Conservation (phyloP, 2,113 vertebrate genomes). For the Leuciscus idus region DNA sequence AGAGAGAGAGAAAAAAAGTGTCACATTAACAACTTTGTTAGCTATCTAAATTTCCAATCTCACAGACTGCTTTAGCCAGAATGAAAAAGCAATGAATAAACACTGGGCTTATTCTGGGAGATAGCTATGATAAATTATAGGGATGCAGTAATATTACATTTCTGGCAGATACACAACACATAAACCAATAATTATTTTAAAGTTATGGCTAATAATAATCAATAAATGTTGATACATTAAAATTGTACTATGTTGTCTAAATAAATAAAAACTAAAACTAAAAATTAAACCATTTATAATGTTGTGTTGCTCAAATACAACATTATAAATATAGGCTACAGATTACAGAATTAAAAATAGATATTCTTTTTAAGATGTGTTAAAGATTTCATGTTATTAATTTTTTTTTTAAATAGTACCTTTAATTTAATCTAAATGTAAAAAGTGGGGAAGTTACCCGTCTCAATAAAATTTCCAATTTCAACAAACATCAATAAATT, state of each 20-base stretch:
- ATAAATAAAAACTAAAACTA: not conserved
- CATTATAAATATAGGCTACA: not conserved
- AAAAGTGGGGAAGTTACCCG: not conserved
- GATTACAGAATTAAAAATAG: not conserved
- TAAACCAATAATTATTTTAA: not conserved
- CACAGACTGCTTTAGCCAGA: not conserved
- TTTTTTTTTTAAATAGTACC: not conserved
- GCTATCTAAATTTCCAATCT: not conserved
- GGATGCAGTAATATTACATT: not conserved
- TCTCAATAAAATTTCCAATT: not conserved
- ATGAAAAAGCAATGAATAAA: not conserved
- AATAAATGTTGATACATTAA: not conserved
- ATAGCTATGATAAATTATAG: not conserved
- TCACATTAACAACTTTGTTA: not conserved
- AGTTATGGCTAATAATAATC: not conserved
- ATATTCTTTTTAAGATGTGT: not conserved
- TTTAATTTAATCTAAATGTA: not conserved
- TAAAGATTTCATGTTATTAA: not conserved
- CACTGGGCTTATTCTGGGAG: not conserved
- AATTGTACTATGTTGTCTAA: not conserved
- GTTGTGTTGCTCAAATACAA: not conserved
- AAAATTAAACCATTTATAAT: too few species aligned
- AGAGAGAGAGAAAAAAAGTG: not conserved
- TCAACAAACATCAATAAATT: not conserved
- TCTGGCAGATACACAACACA: not conserved